Conservation (phyloP, 2,113 vertebrate species). For the Xenopus laevis region DNA sequence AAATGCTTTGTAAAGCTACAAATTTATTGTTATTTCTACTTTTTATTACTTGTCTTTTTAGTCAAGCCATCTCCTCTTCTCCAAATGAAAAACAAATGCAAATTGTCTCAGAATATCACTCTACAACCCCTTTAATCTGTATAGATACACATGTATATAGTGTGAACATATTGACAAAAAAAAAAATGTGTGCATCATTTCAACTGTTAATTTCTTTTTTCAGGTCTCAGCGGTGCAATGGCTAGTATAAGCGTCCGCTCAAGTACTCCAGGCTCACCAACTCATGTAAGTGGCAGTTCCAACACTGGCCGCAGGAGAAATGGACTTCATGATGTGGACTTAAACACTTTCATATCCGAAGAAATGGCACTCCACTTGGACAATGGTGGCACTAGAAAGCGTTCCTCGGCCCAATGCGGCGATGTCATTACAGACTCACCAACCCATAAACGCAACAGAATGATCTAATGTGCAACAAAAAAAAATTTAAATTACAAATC, state of each 20-base stretch:
- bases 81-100: too few species aligned
- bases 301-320: slow-evolving; percentile 92
- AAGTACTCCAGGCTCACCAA: slow-evolving; percentile 92
- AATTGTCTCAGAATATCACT: too few species aligned
- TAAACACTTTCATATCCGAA: slow-evolving; percentile 99
- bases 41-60: too few species aligned
- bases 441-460: slow-evolving; percentile 99
- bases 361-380: slow-evolving; percentile 99
- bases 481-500: slow-evolving; percentile 47
- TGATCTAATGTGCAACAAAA: slow-evolving; percentile 82
- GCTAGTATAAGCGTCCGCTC: slow-evolving; percentile 97
- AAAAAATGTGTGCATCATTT: slow-evolving; percentile 53
- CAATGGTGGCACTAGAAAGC: slow-evolving; percentile 94
- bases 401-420: slow-evolving; percentile 95
- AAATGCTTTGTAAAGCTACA: too few species aligned
- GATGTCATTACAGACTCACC: slow-evolving; percentile 99
- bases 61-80: too few species aligned
- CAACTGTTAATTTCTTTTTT: slow-evolving; percentile 31
- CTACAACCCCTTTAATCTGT: neutral
- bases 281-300: slow-evolving; percentile 88
- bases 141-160: too few species aligned
- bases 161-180: slow-evolving; percentile 22
- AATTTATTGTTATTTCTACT: too few species aligned
- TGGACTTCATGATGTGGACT: slow-evolving; percentile 96
- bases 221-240: slow-evolving; percentile 97